Conservation (phyloP, 2,113 vertebrate genomes). For the Petaurus breviceps region DNA sequence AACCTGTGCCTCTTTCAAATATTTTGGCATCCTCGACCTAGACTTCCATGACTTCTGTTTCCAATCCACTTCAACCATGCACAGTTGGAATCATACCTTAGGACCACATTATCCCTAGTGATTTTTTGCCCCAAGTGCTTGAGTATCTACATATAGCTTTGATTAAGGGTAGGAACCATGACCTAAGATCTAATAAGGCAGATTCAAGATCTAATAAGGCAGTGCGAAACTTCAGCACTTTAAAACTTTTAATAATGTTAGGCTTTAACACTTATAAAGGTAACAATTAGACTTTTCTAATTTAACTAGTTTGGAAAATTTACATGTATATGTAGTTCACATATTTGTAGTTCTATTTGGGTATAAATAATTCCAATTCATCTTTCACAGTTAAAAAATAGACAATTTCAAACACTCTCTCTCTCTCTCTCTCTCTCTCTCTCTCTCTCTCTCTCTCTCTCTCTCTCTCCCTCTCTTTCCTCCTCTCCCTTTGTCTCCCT, state of each 20-base stretch:
- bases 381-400: background rate
- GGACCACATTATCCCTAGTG: background rate
- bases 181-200: background rate
- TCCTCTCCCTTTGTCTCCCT: too few relatives aligned
- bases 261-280: background rate
- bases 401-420: background rate
- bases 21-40: background rate
- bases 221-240: background rate
- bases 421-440: background rate
- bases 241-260: slow-evolving; percentile 22
- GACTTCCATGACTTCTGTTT: background rate
- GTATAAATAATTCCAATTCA: slow-evolving; percentile 24
- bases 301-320: slow-evolving; percentile 24
- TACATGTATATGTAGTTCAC: slow-evolving; percentile 24
- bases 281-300: background rate
- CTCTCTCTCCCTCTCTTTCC: background rate
- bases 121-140: background rate
- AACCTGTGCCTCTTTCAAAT: background rate
- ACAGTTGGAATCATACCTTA: background rate
- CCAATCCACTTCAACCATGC: background rate
- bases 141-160: background rate
- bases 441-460: too few relatives aligned
- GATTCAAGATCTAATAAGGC: background rate
- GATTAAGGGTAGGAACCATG: background rate
- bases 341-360: slow-evolving; percentile 27